Conservation (phyloP, 1,140 invertebrate genomes). For the Delia radicum region DNA sequence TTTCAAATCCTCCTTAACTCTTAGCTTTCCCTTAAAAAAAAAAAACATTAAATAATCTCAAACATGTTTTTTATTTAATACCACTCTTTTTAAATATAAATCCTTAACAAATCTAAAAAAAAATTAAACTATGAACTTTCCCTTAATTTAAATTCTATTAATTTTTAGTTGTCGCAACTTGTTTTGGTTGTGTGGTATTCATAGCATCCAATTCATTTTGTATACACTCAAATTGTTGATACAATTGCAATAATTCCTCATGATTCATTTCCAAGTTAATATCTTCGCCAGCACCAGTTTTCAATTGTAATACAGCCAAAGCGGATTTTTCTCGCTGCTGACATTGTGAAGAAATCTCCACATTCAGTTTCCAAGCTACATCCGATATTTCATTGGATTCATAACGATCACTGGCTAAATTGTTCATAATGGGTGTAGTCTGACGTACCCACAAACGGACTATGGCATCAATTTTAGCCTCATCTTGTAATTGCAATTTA, state of each 20-base stretch:
- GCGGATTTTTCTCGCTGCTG: conserved; percentile 51
- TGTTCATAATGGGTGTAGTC: conserved; percentile 50
- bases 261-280: conserved; percentile 54
- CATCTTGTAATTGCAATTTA: conserved; percentile 50
- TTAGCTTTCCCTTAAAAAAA: no score
- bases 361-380: conserved; percentile 52
- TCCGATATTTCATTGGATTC: conserved; percentile 53
- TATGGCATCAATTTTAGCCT: conserved; percentile 55
- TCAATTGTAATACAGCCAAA: conserved; percentile 46
- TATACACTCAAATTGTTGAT: conserved; percentile 51
- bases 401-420: conserved; percentile 47
- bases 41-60: no score
- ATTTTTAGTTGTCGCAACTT: neutral
- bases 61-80: no score
- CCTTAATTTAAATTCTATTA: no score
- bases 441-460: conserved; percentile 50
- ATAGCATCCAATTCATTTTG: conserved; percentile 48
- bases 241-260: conserved; percentile 46
- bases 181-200: conserved; percentile 14
- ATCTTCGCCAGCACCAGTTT: conserved; percentile 47
- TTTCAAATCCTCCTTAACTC: no score
- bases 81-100: no score
- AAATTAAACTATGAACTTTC: no score
- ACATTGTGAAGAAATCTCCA: conserved; percentile 52
- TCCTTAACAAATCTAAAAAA: no score